Evolutionary conservation across 2,888 invertebrate genomes (phyloP), one percentile per base, ranked within the genome.

Genomic region (Drosophila merina): DNA sequence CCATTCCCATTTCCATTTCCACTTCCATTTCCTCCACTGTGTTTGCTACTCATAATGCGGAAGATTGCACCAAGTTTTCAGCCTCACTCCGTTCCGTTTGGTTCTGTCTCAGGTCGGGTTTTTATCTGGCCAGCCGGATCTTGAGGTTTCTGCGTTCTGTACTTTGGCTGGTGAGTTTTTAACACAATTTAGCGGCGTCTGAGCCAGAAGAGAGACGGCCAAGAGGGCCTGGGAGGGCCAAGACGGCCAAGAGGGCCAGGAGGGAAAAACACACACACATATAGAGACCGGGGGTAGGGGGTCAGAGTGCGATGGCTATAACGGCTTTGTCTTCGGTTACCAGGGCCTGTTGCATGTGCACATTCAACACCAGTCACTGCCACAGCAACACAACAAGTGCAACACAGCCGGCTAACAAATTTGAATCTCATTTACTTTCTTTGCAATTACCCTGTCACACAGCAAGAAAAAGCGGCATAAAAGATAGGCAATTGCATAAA

Each of bases 141-240:
- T 85, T 85, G 88, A 84, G 84, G 84, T 88, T 88, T 88, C 71
- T 88, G 68, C 85, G 85, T 88, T 85, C 88, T 88, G 85, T 88
- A 76, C 69, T 74, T 75, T 71, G 79, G 78, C 81, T 68, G 66
- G 69, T 70, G 72, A 72, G 72, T 86, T 88, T 86, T 83, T 83
- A 83, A 83, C 86, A 83, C 82, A 83, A 88, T 83, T 83, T 83
- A 86, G 86, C 86, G 70, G 84, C 77, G 68, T 64, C 54, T 54
- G 68, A 47, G 45, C 14, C 12, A 33, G 9, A 36, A n/a, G n/a
- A 36, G n/a, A 36, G 2, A 36, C n/a, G n/a, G 33, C 9, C 9
- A 33, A 9, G 33, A 33, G 28, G 68, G 57, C 42, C 12, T n/a
- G 4, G 28, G 28, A 4, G 28, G 28, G 28, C 6, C 28, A 28